These are phyloP conservation scores for Procavia capensis DNA, from an alignment of 2,113 vertebrate species.

Conservation along the genomic window DNA sequence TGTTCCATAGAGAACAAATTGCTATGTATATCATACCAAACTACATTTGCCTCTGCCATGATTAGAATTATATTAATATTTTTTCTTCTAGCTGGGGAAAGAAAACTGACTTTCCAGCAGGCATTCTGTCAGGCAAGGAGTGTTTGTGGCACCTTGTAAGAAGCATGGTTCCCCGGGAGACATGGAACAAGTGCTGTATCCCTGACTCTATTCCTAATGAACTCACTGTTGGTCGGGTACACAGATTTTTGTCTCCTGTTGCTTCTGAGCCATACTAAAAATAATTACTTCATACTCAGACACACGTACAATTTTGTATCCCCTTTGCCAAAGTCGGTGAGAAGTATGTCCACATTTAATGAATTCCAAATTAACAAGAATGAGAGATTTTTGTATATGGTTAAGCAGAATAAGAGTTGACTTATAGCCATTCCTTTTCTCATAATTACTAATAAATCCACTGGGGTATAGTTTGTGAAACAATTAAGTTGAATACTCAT, in stretches of 20 bases:
- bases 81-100: not conserved
- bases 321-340: not conserved
- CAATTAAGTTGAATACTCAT: not conserved
- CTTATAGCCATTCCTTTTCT: not conserved
- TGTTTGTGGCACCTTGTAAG: not conserved
- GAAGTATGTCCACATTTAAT: not conserved
- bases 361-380: not conserved
- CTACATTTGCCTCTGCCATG: not conserved
- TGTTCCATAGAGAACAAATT: not conserved
- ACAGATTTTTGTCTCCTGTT: not conserved
- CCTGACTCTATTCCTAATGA: not conserved
- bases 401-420: not conserved
- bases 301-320: not conserved
- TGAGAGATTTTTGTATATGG: not conserved
- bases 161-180: not conserved
- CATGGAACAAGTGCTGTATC: not conserved
- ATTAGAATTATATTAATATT: not conserved
- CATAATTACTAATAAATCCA: not conserved
- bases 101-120: not conserved
- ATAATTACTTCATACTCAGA: not conserved
- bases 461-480: not conserved
- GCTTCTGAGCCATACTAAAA: not conserved
- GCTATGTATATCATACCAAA: not conserved
- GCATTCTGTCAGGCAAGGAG: not conserved
- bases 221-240: not conserved